Evolutionary conservation across 2,888 invertebrate species (phyloP).

Genomic region (Acanthosepion lycidas): DNA sequence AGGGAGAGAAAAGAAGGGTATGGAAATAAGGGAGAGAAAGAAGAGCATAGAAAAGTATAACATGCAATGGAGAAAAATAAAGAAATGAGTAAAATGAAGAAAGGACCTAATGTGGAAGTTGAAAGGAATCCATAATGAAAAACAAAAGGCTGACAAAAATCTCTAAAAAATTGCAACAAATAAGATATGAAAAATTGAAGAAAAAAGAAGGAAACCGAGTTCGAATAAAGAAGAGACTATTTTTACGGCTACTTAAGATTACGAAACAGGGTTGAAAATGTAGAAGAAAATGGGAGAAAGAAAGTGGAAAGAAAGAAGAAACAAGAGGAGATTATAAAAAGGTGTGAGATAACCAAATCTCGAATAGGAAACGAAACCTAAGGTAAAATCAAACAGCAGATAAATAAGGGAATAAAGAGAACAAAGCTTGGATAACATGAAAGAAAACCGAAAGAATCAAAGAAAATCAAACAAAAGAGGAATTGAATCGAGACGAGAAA

Average conservation of each 20-base stretch:
- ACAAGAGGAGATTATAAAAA: background rate
- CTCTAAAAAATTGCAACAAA: background rate
- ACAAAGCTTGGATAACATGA: background rate
- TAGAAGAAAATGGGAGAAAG: background rate
- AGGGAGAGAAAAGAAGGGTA: background rate
- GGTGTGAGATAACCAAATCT: background rate
- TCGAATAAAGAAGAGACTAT: background rate
- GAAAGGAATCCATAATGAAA: background rate
- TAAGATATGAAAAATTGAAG: background rate
- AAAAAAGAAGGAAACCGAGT: background rate
- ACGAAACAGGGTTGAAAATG: background rate
- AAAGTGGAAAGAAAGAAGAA: background rate
- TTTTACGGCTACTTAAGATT: background rate
- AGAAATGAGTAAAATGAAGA: too few species aligned
- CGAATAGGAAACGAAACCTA: background rate
- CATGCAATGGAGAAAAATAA: too few species aligned
- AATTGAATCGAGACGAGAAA: background rate
- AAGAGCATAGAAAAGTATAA: too few species aligned
- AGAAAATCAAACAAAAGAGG: background rate
- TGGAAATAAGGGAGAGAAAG: background rate
- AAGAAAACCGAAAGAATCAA: background rate
- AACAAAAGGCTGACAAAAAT: background rate
- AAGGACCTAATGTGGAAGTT: too few species aligned
- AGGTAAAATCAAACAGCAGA: background rate
- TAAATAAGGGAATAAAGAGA: background rate